phyloP scores from a whole-genome alignment of 1,140 invertebrate species.

The Habropoda laboriosa region DNA sequence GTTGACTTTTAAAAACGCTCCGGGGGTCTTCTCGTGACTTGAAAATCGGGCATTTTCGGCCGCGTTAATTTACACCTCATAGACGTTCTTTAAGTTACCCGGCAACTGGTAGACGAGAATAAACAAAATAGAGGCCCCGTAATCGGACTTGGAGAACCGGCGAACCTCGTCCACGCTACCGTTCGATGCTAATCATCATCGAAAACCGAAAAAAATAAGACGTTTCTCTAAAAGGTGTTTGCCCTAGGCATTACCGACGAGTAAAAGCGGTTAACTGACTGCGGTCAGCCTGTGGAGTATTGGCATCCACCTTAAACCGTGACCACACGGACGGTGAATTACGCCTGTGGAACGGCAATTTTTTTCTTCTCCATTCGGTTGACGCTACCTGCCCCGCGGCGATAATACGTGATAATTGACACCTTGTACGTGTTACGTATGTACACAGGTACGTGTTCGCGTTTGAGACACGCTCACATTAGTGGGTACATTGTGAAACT shows the following conservation, averaged over 20 bases:
- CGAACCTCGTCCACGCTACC: conserved; percentile 39
- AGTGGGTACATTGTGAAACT: conserved; percentile 53
- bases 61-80: conserved; percentile 76
- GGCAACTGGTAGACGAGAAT: conserved; percentile 37
- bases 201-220: conserved; percentile 76
- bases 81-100: conserved; percentile 59
- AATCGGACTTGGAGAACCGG: conserved; percentile 43
- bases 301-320: conserved; percentile 47
- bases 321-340: conserved; percentile 33
- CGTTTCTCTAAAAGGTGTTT: conserved; percentile 77
- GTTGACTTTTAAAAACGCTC: background rate
- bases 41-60: conserved; percentile 69
- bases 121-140: conserved; percentile 52
- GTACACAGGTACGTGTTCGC: conserved; percentile 26
- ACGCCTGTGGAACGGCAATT: conserved; percentile 37
- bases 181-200: conserved; percentile 79
- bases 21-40: background rate
- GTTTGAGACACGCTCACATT: conserved; percentile 35
- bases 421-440: conserved; percentile 68
- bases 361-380: conserved; percentile 43
- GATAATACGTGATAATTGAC: conserved; percentile 77
- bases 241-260: conserved; percentile 71
- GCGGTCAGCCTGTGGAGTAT: conserved; percentile 17
- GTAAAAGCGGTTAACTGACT: conserved; percentile 62
- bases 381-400: conserved; percentile 52